These are phyloP conservation scores for Chydorus sphaericus DNA, from an alignment of 2,888 invertebrate genomes.

Conservation along the genomic window DNA sequence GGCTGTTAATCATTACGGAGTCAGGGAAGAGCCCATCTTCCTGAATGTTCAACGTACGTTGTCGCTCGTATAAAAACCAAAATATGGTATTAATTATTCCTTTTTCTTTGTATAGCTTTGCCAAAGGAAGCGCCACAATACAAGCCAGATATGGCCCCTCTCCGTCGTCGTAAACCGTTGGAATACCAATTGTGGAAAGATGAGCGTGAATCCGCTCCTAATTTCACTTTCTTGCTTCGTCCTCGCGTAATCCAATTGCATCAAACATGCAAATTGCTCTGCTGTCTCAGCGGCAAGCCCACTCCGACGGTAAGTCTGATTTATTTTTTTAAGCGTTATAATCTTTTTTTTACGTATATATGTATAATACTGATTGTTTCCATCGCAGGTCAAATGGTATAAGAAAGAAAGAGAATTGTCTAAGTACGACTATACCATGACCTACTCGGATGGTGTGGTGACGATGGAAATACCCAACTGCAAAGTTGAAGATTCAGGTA, in stretches of 20 bases:
- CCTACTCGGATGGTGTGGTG: constrained; percentile 84
- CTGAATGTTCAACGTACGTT: constrained; percentile 82
- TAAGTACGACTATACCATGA: constrained; percentile 79
- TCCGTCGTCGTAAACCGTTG: constrained; percentile 62
- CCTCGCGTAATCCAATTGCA: constrained; percentile 95
- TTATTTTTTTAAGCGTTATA: background rate
- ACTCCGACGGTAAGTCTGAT: constrained; percentile 71
- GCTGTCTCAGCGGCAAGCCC: constrained; percentile 90
- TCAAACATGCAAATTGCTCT: constrained; percentile 85
- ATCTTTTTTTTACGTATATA: too few species aligned
- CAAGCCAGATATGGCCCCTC: constrained; percentile 49
- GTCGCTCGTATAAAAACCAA: background rate
- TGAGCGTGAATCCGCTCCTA: constrained; percentile 81
- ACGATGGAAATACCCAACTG: constrained; percentile 94
- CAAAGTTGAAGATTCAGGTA: constrained; percentile 86
- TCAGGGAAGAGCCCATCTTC: constrained; percentile 89
- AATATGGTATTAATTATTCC: background rate
- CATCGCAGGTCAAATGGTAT: constrained; percentile 39
- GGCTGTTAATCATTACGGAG: constrained; percentile 92
- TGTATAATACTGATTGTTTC: too few species aligned
- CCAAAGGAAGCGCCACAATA: constrained; percentile 55
- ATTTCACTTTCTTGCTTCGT: constrained; percentile 94
- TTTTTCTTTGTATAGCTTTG: constrained; percentile 39
- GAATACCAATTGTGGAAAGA: constrained; percentile 85
- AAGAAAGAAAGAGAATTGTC: constrained; percentile 86